phyloP scores from a whole-genome alignment of 2,797 vertebrate genomes.

The Otolemur crassicaudatus region DNA sequence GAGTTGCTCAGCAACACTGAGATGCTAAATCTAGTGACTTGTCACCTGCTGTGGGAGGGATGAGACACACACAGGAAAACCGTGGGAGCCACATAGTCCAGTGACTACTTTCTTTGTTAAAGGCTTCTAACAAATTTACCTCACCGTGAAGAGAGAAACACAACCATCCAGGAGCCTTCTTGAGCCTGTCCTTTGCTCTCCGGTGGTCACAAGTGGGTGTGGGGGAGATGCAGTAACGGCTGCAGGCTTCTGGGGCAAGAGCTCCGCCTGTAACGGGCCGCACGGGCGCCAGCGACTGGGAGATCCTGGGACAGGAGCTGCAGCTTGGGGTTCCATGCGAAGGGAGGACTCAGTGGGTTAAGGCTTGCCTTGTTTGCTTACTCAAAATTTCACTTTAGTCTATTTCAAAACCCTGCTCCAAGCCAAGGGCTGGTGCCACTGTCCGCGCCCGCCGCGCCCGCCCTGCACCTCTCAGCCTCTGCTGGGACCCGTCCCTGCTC shows the following conservation, averaged over 20 bases:
- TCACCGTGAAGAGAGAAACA: conserved; percentile 72
- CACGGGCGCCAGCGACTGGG: neutral
- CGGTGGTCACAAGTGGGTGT: conserved; percentile 58
- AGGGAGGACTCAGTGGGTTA: neutral
- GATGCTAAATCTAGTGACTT: conserved; percentile 70
- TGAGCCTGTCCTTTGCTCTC: conserved; percentile 48
- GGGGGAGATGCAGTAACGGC: conserved; percentile 51
- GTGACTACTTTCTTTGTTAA: conserved; percentile 67
- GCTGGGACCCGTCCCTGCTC: no score
- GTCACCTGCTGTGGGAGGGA: conserved; percentile 45
- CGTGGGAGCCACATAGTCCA: neutral
- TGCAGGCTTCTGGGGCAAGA: conserved; percentile 60
- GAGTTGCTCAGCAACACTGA: conserved; percentile 54
- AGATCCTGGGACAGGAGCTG: neutral
- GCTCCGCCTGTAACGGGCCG: conserved; percentile 40
- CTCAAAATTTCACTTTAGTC: neutral
- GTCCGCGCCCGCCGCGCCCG: no score
- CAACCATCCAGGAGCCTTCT: conserved; percentile 57
- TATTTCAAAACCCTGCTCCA: neutral
- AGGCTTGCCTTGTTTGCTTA: neutral
- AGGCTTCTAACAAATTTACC: conserved; percentile 70
- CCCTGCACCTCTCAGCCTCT: no score
- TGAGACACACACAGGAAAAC: neutral
- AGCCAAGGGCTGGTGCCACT: no score
- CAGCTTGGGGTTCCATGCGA: neutral